These are phyloP conservation scores for Bufotes viridis DNA, from an alignment of 2,797 vertebrate species.

Conservation along the genomic window DNA sequence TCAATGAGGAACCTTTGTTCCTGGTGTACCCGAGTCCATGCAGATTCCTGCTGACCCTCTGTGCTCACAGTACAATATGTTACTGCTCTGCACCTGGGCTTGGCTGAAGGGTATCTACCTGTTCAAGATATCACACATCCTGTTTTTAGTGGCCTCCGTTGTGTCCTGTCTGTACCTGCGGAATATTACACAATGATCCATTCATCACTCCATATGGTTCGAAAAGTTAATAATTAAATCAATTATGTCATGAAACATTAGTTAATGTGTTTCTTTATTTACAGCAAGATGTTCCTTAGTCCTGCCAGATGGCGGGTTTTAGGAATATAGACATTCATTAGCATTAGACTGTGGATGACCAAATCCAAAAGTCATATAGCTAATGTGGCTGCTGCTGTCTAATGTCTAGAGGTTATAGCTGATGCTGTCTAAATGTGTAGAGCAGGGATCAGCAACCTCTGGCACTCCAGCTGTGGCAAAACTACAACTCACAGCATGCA, in stretches of 20 bases:
- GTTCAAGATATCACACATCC: not conserved
- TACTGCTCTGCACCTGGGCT: not conserved
- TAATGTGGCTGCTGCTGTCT: not conserved
- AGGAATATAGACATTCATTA: not conserved
- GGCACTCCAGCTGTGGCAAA: no score
- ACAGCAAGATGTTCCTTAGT: not conserved
- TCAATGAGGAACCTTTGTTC: not conserved
- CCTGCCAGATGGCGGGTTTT: not conserved
- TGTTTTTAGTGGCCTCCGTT: not conserved
- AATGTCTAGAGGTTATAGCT: not conserved
- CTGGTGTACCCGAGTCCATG: not conserved
- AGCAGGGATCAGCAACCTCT: no score
- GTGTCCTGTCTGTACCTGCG: not conserved
- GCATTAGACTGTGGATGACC: not conserved
- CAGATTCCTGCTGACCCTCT: not conserved
- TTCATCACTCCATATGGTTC: not conserved
- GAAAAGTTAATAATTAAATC: conserved; percentile 34
- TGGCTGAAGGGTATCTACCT: not conserved
- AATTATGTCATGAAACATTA: not conserved
- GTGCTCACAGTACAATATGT: not conserved
- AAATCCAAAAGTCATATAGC: not conserved
- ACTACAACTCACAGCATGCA: no score
- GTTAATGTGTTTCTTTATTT: conserved; percentile 1
- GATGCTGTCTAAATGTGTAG: no score
- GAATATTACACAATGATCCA: conserved; percentile 22